Percentiles rank a stretch among this genome's conserved stretches.
These are phyloP conservation scores for Pogonocichla stellata DNA, from an alignment of 2,113 vertebrate species.

Conservation along the genomic window DNA sequence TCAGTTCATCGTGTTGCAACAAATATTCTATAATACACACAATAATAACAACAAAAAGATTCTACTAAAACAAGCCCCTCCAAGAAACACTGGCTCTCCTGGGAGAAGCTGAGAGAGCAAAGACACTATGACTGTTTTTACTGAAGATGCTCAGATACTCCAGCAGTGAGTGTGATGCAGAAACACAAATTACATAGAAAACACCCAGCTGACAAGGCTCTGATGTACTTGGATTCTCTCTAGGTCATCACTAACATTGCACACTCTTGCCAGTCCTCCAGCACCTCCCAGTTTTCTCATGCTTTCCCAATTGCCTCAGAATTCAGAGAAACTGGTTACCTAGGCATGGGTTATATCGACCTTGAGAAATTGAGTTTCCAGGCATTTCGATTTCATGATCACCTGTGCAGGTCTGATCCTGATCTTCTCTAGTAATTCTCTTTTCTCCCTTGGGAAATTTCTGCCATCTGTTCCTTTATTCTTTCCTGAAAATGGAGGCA, in stretches of 20 bases:
- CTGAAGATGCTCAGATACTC: neutral
- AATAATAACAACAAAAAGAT: neutral
- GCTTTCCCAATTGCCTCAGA: neutral
- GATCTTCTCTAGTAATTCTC: slow-evolving; percentile 58
- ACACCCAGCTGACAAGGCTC: neutral
- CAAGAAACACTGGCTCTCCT: neutral
- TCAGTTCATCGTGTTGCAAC: neutral
- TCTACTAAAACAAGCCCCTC: neutral
- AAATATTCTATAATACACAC: neutral
- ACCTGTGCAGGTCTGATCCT: slow-evolving; percentile 61
- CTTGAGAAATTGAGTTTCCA: slow-evolving; percentile 63
- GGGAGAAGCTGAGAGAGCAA: neutral
- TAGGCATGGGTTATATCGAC: neutral
- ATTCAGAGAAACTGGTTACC: neutral
- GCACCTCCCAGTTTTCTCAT: neutral
- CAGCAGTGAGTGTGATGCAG: neutral
- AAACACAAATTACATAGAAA: neutral
- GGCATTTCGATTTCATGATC: slow-evolving; percentile 54
- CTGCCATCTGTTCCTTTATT: slow-evolving; percentile 50
- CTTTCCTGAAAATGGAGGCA: slow-evolving; percentile 7
- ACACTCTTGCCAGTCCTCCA: neutral
- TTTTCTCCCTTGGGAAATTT: slow-evolving; percentile 66
- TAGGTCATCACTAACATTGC: neutral
- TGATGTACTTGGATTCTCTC: neutral
- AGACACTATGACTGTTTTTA: neutral